Evolutionary conservation across 2,797 vertebrate genomes (phyloP), one percentile per base, ranked within the genome.

Genomic region (Enteromius unitaeniatus): DNA sequence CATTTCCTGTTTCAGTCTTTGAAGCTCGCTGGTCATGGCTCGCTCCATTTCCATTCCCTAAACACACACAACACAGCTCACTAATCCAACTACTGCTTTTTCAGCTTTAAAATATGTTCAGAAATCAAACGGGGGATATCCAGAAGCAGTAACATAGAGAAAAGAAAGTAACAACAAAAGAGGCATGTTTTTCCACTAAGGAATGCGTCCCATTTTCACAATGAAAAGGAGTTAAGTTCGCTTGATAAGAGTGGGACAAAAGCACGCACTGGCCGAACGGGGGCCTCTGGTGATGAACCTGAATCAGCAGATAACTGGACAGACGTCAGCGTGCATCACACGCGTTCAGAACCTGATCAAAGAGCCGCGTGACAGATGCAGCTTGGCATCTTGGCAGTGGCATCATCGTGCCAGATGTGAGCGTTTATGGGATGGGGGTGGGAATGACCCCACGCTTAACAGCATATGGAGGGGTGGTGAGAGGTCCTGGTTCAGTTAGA

Each of bases 21-120:
- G 93, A 67, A 96, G 90, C 89, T 95, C 93, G 4, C 78, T 87
- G 68, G 91, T 92, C 91, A 95, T 91, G 53, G 86, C 91, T 86
- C 86, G 88, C 92, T 96, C 93, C 84, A 93, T 89, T 81, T 94
- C 93, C 87, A 92, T 92, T 0, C 93, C 93, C 95, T 96, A 84
- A 37, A 81, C 40, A 83, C 13, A 82, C 74, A 86, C 60, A 78
- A 55, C 70, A 84, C 7, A 86, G 14, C 6, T 79, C 45, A 80
- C 76, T 68, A 23, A 72, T 65, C 69, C 9, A 82, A 47, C 3
- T 14, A 51, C 17, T 31, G 9, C 19, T 15, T 53, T 19, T 62
- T 10, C 17, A 34, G 31, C 47, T 15, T 51, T 31, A n/a, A 76
- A 45, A 60, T 53, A 21, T 75, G 7, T 51, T 47, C 21, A 58